These are phyloP conservation scores for Palythoa caribaeorum DNA, from an alignment of 92 coral and sea anemone genomes.

Conservation along the genomic window DNA sequence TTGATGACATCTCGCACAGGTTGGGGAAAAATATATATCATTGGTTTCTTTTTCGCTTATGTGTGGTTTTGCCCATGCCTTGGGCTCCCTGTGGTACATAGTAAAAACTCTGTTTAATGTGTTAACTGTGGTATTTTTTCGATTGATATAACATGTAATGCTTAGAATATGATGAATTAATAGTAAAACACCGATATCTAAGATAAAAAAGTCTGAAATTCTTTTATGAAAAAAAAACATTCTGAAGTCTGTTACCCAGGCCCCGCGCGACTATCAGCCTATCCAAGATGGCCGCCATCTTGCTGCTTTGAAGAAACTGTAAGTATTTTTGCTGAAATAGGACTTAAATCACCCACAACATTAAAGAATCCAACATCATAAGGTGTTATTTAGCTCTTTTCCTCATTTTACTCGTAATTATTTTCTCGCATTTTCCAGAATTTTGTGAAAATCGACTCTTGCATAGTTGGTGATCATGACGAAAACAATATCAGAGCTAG, in stretches of 20 bases:
- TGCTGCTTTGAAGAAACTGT: constrained; percentile 13
- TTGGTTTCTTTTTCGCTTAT: background rate
- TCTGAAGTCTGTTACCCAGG: constrained; percentile 28
- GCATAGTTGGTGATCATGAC: constrained; percentile 30
- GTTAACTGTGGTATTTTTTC: constrained; percentile 25
- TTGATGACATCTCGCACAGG: constrained; percentile 7
- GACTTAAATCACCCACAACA: background rate
- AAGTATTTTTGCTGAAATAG: background rate
- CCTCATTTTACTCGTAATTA: constrained; percentile 24
- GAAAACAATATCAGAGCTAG: constrained; percentile 25
- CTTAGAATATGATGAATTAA: constrained; percentile 2
- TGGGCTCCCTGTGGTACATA: background rate
- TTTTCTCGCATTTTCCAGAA: constrained; percentile 26
- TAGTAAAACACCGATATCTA: constrained; percentile 4
- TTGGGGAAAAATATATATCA: constrained; percentile 15
- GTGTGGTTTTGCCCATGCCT: constrained; percentile 9
- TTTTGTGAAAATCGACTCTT: constrained; percentile 24
- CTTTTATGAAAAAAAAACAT: background rate
- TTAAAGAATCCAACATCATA: constrained; percentile 14
- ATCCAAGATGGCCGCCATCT: constrained; percentile 28
- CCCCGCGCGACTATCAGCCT: constrained; percentile 28
- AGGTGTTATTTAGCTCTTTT: constrained; percentile 25
- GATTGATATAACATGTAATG: constrained; percentile 9
- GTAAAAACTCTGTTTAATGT: background rate
- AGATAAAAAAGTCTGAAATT: constrained; percentile 25